A percentile compares a stretch with the other conserved stretches of the same genome.
These are phyloP conservation scores for Caenorhabditis virilis DNA, from an alignment of 2,888 invertebrate species.

Conservation along the genomic window DNA sequence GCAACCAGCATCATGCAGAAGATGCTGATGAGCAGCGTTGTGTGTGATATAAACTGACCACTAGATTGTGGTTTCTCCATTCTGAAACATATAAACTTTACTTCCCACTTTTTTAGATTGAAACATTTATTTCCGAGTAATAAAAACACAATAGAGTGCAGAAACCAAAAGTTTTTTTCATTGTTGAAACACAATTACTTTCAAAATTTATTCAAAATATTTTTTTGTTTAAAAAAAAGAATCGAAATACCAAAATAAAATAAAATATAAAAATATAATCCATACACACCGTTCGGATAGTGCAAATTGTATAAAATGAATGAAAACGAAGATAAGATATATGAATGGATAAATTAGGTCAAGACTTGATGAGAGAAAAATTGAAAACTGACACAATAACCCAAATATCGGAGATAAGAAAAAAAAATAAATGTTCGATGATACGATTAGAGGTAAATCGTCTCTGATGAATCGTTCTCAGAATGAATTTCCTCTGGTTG, in stretches of 20 bases:
- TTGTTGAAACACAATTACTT: too few species aligned
- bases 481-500: neutral
- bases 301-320: neutral
- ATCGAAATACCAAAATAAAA: neutral
- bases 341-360: slow-evolving; percentile 23
- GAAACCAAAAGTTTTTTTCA: too few species aligned
- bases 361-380: slow-evolving; percentile 10
- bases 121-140: too few species aligned
- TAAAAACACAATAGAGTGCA: too few species aligned
- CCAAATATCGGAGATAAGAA: slow-evolving; percentile 33
- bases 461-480: slow-evolving; percentile 22
- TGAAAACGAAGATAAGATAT: slow-evolving; percentile 1
- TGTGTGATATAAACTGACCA: slow-evolving; percentile 25
- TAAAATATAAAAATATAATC: neutral
- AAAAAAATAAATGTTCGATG: neutral
- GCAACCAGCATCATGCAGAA: slow-evolving; percentile 52
- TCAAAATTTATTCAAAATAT: too few species aligned
- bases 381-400: slow-evolving; percentile 32
- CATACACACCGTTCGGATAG: neutral
- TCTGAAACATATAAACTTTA: too few species aligned
- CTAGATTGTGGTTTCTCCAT: slow-evolving; percentile 25
- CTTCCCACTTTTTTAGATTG: too few species aligned
- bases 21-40: slow-evolving; percentile 53
- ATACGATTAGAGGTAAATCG: slow-evolving; percentile 25
- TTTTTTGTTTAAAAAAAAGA: slow-evolving; percentile 6